phyloP scores from a whole-genome alignment of 2,888 invertebrate species.

The Synanthedon formicaeformis region DNA sequence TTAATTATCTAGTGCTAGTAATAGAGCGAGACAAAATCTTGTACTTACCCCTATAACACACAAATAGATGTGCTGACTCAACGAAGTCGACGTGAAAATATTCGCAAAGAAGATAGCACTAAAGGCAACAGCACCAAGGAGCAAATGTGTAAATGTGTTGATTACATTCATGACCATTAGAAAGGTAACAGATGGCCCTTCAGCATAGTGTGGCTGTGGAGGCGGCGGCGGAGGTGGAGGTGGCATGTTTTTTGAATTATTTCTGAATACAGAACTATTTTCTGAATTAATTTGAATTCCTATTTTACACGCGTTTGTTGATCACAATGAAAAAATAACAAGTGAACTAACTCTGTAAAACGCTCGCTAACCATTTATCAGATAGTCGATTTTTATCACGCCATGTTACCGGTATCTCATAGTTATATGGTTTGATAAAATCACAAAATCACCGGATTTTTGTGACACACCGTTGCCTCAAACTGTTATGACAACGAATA shows the following conservation, averaged over 20 bases:
- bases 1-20: no score
- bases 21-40: not conserved
- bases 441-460: no score
- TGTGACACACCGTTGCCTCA: no score
- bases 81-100: not conserved
- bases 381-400: no score
- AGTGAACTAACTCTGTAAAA: no score
- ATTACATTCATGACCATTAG: slow-evolving; percentile 18
- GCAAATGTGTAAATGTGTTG: slow-evolving; percentile 23
- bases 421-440: no score
- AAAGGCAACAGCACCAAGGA: slow-evolving; percentile 23
- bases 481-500: no score
- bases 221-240: not conserved
- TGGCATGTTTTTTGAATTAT: slow-evolving; percentile 1
- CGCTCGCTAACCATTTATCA: no score
- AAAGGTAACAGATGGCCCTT: not conserved
- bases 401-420: no score
- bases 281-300: not conserved
- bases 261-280: not conserved
- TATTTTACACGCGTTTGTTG: no score
- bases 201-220: not conserved
- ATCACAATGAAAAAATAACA: no score
- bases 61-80: slow-evolving; percentile 30
- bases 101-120: slow-evolving; percentile 17
- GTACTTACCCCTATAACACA: slow-evolving; percentile 42